Base-by-base conservation (phyloP, 1,140 invertebrate genomes). In the Drosophila setifemur region DNA sequence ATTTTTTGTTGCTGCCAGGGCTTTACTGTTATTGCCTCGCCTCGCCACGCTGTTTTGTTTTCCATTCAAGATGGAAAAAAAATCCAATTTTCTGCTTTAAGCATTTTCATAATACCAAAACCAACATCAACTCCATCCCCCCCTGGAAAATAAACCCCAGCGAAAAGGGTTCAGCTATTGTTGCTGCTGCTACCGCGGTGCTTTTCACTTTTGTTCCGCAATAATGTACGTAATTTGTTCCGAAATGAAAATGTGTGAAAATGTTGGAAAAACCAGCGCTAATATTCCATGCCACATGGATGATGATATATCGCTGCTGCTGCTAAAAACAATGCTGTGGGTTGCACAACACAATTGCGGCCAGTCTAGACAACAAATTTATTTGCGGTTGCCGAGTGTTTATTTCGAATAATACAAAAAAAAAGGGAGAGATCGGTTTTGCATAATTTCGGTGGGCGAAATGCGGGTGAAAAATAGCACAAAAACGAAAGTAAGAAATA, bases 71-170 rank as follows among this genome's bases (percentile, higher is more conserved):
- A 85, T 70, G 58, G 33, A 37, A 37, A 77, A 83, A 83, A 69
- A 83, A 85, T 79, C 79, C 79, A 83, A 85, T 83, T 83, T 83
- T 79, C 81, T 85, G 74, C 79, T 78, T 75, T 55, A 74, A 86
- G 78, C 74, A 69, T 85, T 83, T 54, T 60, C 58, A 77, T 83
- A 83, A 74, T 85, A 58, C 73, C 63, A 52, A 35, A 48, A 7
- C 57, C 37, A 48, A 7, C 57, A 50, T 50, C 48, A 14, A 39
- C 33, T 11, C 39, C 19, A n/a, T 18, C 16, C 14, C 43, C 14
- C 28, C 14, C 43, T 8, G 1, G 25, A 28, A 64, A 37, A 31
- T 14, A 37, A 37, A 37, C 40, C 28, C 29, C 6, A 29, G 54
- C 40, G 49, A 70, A 83, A 83, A 85, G 74, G 79, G 70, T 85